Evolutionary conservation across 2,888 invertebrate genomes (phyloP).

Genomic region (Griposia aprilina): DNA sequence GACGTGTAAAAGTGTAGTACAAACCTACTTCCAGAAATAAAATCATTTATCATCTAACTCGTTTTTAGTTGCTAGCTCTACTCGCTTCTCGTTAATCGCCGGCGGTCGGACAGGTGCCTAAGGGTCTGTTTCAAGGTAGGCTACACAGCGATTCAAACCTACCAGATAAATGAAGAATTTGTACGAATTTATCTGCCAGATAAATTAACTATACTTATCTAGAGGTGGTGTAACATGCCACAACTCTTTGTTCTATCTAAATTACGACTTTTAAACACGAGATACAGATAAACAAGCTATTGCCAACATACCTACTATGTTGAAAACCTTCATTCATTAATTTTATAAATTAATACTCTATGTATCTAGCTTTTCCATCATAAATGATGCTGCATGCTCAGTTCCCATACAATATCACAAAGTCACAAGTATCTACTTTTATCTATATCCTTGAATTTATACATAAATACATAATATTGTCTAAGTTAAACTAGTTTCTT

Average conservation of each 20-base stretch:
- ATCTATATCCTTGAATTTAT: neutral
- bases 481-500: constrained; percentile 75
- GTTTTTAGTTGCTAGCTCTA: neutral
- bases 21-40: too few relatives aligned
- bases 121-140: neutral
- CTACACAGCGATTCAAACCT: neutral
- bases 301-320: constrained; percentile 4
- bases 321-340: neutral
- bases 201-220: neutral
- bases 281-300: neutral
- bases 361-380: neutral
- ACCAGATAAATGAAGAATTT: neutral
- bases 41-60: too few relatives aligned
- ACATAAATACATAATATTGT: neutral
- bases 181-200: neutral
- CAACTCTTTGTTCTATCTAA: constrained; percentile 16
- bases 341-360: constrained; percentile 21
- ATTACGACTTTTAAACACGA: neutral
- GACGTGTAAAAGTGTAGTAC: too few relatives aligned
- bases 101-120: neutral
- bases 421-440: constrained; percentile 4
- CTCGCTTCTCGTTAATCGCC: neutral
- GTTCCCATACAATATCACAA: constrained; percentile 9
- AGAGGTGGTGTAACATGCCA: neutral
- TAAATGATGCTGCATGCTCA: neutral